Percentiles rank a stretch among this genome's conserved stretches.
phyloP scores from a whole-genome alignment of 2,888 invertebrate genomes.

The Parochlus steinenii region DNA sequence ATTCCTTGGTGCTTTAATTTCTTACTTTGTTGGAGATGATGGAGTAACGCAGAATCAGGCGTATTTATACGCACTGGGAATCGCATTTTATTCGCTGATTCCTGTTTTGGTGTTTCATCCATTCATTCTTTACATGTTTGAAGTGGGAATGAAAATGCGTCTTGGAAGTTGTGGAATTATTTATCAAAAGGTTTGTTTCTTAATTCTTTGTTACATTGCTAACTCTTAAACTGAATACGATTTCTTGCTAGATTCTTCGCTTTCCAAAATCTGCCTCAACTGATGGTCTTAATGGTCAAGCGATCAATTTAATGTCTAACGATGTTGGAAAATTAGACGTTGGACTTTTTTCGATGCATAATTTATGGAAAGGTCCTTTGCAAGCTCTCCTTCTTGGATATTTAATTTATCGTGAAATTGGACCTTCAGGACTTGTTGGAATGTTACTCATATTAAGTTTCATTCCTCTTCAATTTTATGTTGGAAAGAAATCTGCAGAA shows the following conservation, averaged over 20 bases:
- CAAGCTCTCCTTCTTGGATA: slow-evolving; percentile 60
- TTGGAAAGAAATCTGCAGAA: slow-evolving; percentile 5
- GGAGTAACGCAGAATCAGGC: slow-evolving; percentile 32
- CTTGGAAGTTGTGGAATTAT: slow-evolving; percentile 49
- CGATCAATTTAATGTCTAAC: slow-evolving; percentile 67
- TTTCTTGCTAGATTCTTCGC: slow-evolving; percentile 10
- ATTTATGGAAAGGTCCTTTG: slow-evolving; percentile 66
- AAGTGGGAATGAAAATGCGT: slow-evolving; percentile 50
- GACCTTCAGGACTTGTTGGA: slow-evolving; percentile 39
- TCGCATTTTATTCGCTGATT: slow-evolving; percentile 25
- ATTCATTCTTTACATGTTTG: slow-evolving; percentile 42
- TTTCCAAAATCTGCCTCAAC: slow-evolving; percentile 10
- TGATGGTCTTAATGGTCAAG: slow-evolving; percentile 15
- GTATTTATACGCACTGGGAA: slow-evolving; percentile 42
- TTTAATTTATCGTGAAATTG: slow-evolving; percentile 48
- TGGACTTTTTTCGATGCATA: slow-evolving; percentile 62
- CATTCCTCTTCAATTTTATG: slow-evolving; percentile 34
- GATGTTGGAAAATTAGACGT: slow-evolving; percentile 78
- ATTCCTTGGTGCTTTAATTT: neutral
- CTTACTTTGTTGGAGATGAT: neutral
- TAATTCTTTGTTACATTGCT: neutral
- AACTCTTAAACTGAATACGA: neutral
- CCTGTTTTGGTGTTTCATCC: slow-evolving; percentile 33
- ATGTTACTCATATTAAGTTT: slow-evolving; percentile 40
- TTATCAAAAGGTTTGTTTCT: slow-evolving; percentile 35